Conservation (phyloP, 2,888 invertebrate species). For the Chloroclystis v-ata region DNA sequence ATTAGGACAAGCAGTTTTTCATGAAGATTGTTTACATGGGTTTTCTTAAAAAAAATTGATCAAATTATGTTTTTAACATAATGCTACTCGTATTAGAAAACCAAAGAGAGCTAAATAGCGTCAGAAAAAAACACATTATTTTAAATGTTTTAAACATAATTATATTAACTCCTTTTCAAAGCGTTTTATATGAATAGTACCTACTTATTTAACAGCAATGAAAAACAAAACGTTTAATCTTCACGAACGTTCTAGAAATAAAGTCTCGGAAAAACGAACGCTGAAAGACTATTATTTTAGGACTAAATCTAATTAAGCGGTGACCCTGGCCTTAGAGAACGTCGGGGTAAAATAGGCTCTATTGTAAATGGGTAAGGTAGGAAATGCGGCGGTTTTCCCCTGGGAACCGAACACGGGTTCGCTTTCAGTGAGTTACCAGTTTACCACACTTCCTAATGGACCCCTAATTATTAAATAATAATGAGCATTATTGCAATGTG, state of each 20-base stretch:
- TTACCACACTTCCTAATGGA: conserved; percentile 34
- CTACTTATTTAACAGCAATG: no score
- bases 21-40: no score
- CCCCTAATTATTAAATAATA: conserved; percentile 36
- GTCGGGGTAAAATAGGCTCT: conserved; percentile 14
- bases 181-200: no score
- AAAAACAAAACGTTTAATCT: background rate
- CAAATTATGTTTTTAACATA: no score
- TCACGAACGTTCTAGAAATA: conserved; percentile 11
- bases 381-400: conserved; percentile 23
- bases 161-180: no score
- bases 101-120: no score
- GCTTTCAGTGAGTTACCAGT: conserved; percentile 38
- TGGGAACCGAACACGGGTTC: conserved; percentile 45
- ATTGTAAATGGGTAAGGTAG: conserved; percentile 14
- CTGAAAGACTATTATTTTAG: conserved; percentile 44
- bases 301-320: conserved; percentile 39
- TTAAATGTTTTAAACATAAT: no score
- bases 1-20: no score
- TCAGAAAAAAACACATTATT: no score
- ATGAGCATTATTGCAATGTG: conserved; percentile 12
- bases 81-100: no score
- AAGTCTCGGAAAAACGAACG: conserved; percentile 28
- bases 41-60: no score
- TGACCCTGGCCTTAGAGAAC: conserved; percentile 20